phyloP scores from a whole-genome alignment of 2,113 vertebrate species.

The Rhinichthys klamathensis region DNA sequence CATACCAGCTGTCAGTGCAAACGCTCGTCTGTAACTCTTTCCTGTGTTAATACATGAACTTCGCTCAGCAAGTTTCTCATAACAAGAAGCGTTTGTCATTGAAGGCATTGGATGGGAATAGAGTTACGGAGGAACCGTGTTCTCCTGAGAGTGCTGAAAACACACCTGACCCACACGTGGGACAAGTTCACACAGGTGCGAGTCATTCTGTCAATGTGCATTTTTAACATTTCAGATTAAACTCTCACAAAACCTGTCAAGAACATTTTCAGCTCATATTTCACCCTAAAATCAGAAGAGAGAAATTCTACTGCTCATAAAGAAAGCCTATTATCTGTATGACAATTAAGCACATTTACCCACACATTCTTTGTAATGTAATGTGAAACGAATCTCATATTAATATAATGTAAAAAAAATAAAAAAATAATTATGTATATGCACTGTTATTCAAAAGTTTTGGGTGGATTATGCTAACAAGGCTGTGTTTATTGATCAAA shows the following conservation, averaged over 20 bases:
- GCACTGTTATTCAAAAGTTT: too few species aligned
- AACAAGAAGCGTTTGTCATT: not conserved
- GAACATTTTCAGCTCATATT: not conserved
- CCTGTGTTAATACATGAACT: not conserved
- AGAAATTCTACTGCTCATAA: not conserved
- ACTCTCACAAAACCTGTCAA: not conserved
- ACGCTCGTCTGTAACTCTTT: slow-evolving; percentile 13
- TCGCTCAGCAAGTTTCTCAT: not conserved
- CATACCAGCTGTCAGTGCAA: not conserved
- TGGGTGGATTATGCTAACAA: too few species aligned
- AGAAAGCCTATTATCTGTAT: not conserved
- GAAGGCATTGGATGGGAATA: slow-evolving; percentile 39
- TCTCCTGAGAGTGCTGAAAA: slow-evolving; percentile 10
- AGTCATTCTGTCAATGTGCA: not conserved
- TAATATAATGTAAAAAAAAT: too few species aligned
- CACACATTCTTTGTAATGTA: not conserved
- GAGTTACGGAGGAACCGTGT: slow-evolving; percentile 6
- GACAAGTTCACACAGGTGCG: slow-evolving; percentile 4
- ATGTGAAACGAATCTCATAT: too few species aligned
- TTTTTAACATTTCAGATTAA: not conserved
- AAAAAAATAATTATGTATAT: too few species aligned
- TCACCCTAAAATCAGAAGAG: not conserved
- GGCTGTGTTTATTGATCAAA: too few species aligned
- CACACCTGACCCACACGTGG: slow-evolving; percentile 10
- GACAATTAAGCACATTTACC: not conserved